phyloP scores from a whole-genome alignment of 2,888 invertebrate species.

The Callyntrura sp. region DNA sequence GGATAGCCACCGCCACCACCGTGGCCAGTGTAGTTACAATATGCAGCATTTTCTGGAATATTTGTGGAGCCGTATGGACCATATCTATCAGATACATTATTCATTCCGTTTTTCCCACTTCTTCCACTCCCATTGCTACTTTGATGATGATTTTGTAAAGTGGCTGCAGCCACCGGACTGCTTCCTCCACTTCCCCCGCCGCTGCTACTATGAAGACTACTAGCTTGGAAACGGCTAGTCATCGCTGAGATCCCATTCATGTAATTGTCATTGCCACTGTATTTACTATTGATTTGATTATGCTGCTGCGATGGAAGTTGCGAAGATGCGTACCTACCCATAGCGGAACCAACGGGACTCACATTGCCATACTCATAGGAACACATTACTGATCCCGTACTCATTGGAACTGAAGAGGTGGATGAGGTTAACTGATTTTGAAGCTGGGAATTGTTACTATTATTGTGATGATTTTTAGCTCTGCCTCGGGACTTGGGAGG shows the following conservation, averaged over 20 bases:
- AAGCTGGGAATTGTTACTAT: conserved; percentile 57
- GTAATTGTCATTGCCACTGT: conserved; percentile 66
- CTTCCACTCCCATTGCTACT: conserved; percentile 63
- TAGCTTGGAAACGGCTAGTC: conserved; percentile 76
- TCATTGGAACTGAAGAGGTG: conserved; percentile 53
- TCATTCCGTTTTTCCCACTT: conserved; percentile 70
- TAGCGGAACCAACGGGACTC: conserved; percentile 41
- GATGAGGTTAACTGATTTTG: conserved; percentile 59
- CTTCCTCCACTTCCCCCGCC: conserved; percentile 63
- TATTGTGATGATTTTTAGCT: conserved; percentile 43
- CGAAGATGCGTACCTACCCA: conserved; percentile 52
- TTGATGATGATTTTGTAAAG: conserved; percentile 65
- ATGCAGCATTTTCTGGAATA: conserved; percentile 67
- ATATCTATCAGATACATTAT: conserved; percentile 75
- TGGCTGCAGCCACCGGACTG: conserved; percentile 60
- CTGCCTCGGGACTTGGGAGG: conserved; percentile 71
- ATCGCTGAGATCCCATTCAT: conserved; percentile 77
- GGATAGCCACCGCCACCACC: conserved; percentile 67
- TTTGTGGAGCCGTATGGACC: conserved; percentile 65
- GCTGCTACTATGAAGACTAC: conserved; percentile 72
- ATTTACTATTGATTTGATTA: conserved; percentile 73
- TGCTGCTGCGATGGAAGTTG: conserved; percentile 61
- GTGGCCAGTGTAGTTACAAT: conserved; percentile 72
- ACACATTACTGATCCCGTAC: conserved; percentile 66
- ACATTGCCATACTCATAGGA: conserved; percentile 65